A percentile compares a stretch with the other conserved stretches of the same genome.
phyloP scores from a whole-genome alignment of 2,888 invertebrate genomes.

The Lamellibrachia satsuma region DNA sequence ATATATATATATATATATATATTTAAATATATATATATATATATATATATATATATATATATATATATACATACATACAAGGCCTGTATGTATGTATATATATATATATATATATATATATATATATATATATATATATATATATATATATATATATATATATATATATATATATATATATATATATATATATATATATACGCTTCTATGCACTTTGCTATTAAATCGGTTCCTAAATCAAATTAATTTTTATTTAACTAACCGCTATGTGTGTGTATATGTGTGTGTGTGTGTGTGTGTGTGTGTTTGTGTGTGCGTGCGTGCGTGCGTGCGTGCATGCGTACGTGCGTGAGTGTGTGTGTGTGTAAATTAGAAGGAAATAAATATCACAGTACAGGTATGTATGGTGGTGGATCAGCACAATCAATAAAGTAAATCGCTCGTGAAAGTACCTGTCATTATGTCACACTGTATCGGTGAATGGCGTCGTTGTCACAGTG shows the following conservation, averaged over 20 bases:
- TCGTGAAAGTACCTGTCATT: not conserved
- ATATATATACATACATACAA: not conserved
- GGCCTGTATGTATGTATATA: not conserved
- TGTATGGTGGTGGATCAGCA: not conserved
- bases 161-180: conserved; percentile 13
- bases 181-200: not conserved
- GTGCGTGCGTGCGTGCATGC: too few relatives aligned
- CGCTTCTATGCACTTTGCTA: not conserved
- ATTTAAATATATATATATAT: conserved; percentile 22
- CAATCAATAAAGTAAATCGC: not conserved
- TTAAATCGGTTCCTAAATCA: not conserved
- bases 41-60: conserved; percentile 14
- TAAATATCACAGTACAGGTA: too few relatives aligned
- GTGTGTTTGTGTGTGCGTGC: too few relatives aligned
- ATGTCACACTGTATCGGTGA: not conserved
- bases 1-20: conserved; percentile 23
- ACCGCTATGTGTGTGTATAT: too few relatives aligned
- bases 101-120: conserved; percentile 14
- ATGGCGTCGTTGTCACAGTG: not conserved
- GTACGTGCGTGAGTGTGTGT: too few relatives aligned
- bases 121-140: conserved; percentile 19
- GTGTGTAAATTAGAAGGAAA: too few relatives aligned
- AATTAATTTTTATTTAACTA: not conserved
- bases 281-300: too few relatives aligned
- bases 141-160: not conserved